Evolutionary conservation across 92 coral and sea anemone species (phyloP).

Genomic region (Chrysogorgia sp.): DNA sequence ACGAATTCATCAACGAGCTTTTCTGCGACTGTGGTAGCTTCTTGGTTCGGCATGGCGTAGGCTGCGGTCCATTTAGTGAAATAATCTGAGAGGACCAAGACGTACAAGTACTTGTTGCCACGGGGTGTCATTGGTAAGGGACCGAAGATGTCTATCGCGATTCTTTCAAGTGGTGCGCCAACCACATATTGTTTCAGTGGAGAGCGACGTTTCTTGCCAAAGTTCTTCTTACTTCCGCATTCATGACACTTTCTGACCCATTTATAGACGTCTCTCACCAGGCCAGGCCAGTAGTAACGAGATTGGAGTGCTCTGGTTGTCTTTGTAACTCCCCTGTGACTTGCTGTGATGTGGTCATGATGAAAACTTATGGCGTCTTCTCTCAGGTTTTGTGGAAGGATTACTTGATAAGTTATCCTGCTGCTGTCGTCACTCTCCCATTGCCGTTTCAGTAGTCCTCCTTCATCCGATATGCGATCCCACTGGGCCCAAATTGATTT

Average conservation of each 20-base stretch:
- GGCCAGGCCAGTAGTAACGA: conserved; percentile 67
- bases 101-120: conserved; percentile 58
- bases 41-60: conserved; percentile 63
- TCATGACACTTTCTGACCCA: conserved; percentile 66
- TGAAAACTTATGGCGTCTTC: conserved; percentile 58
- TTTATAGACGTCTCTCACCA: conserved; percentile 39
- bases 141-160: conserved; percentile 71
- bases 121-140: conserved; percentile 69
- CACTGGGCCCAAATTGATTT: conserved; percentile 64
- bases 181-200: conserved; percentile 66
- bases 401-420: conserved; percentile 39
- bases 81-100: conserved; percentile 64
- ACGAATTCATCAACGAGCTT: conserved; percentile 62
- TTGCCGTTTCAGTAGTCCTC: not conserved
- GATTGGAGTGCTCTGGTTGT: conserved; percentile 36
- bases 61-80: conserved; percentile 73
- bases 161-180: conserved; percentile 64
- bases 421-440: conserved; percentile 49
- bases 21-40: conserved; percentile 66
- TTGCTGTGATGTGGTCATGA: conserved; percentile 59
- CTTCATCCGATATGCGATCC: conserved; percentile 40
- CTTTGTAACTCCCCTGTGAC: conserved; percentile 54
- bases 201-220: conserved; percentile 45
- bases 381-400: conserved; percentile 43
- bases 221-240: conserved; percentile 59